phyloP scores from a whole-genome alignment of 23 tunicate genomes.

The Trididemnum nubilum region DNA sequence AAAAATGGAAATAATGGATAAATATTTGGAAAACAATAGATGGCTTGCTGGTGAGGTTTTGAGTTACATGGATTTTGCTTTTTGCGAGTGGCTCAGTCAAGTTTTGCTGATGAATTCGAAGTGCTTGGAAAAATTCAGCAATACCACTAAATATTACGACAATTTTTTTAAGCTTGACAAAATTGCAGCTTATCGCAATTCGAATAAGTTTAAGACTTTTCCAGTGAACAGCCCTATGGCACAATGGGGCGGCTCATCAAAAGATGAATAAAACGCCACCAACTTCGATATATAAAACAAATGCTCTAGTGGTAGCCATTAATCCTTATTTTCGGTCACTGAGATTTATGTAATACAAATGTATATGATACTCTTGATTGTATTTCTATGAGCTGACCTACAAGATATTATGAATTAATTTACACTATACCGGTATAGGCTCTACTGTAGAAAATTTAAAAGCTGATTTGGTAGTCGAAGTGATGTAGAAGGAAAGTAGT shows the following conservation, averaged over 20 bases:
- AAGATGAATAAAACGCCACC: no score
- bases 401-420: no score
- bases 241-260: conserved; percentile 23
- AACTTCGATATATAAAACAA: no score
- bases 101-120: background rate
- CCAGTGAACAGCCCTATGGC: background rate
- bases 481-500: no score
- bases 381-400: no score
- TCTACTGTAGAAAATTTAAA: no score
- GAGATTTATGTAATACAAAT: no score
- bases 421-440: no score
- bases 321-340: no score
- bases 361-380: no score
- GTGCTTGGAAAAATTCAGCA: background rate
- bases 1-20: background rate
- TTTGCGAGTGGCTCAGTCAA: background rate
- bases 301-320: no score
- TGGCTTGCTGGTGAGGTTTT: conserved; percentile 4
- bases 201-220: background rate
- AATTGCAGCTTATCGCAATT: conserved; percentile 7
- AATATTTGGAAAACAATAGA: background rate
- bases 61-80: background rate
- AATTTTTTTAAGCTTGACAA: background rate
- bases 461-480: no score
- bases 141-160: background rate